Base-by-base conservation (phyloP, 64 coral and sea anemone species). In the Porites australiensis region DNA sequence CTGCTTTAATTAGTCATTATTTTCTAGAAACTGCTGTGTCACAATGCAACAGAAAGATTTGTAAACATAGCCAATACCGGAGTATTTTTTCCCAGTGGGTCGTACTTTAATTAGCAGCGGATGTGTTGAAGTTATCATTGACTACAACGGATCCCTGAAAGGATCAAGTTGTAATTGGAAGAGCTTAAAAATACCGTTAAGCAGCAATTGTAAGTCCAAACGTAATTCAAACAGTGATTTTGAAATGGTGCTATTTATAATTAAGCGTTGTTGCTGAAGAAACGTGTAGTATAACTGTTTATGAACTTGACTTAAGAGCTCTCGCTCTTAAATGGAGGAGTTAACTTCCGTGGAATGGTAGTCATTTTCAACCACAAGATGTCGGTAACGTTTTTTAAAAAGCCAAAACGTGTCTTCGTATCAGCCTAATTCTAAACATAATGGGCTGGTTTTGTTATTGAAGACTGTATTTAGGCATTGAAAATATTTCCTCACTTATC, bases 1-100 rank as follows among this genome's bases (percentile, higher is more conserved):
- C 68, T 22, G 10, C 43, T 57, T 2, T 57, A 4, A 57, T 7
- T 9, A 59, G 51, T 20, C 52, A 27, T 57, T 12, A 60, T 79
- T 58, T 79, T 52, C 77, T 59, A 23, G 52, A 79, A 79, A 79
- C 53, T 75, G 52, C 51, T 8, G 3, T 27, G 77, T 79, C 52
- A 19, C 52, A 20, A 79, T 57, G 54, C 54, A 57, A 57, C 3
- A 7, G 7, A 9, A 7, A 12, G 22, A 18, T 37, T 37, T 37
- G 27, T 21, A 79, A 79, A 79, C 52, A 79, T 19, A 23, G 4
- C 9, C 68, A 71, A 11, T 71, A 71, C 13, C 43, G 68, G 66
- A 22, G 18, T 69, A 4, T 69, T 69, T 20, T 11, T 57, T 57
- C 12, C 7, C 5, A 69, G 66, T 69, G 20, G 20, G 66, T 69